Base-by-base conservation (phyloP, 2,888 invertebrate genomes). In the Lathronympha strigana region DNA sequence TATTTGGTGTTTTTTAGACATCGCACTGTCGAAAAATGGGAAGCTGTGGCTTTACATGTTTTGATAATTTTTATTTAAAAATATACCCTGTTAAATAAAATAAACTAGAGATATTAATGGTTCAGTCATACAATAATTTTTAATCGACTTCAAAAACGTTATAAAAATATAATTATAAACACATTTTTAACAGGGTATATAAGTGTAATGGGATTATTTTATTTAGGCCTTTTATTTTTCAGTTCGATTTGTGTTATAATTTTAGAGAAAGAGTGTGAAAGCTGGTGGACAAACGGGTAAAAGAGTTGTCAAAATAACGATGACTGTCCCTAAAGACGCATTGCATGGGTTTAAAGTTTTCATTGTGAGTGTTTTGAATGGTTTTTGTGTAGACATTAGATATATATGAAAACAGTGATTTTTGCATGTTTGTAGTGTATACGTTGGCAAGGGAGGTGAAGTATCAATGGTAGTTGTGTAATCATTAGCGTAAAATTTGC, bases 261-360 rank as follows among this genome's bases (percentile, higher is more conserved):
- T 66, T 61, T 66, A 66, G 66, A 66, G 49, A 47, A 21, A 31
- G 45, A 60, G 31, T 40, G 8, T 61, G 66, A 66, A 53, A 21
- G 53, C 66, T 8, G 47, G 19, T 53, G 28, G 11, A 17, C 61
- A 54, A n/a, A 53, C 36, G 38, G 66, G 66, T 66, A 66, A 66
- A 49, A 61, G 50, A 57, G 57, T 66, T 38, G 49, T 66, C 60
- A 66, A 38, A 53, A 23, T 47, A 47, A 61, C 23, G 60, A 23
- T 66, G 28, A 60, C 38, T 54, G 47, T 53, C 5, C 28, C 53
- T 47, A 36, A 43, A 51, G 47, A 47, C n/a, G 47, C 31, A 53
- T 54, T 66, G 66, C 66, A 66, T 66, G 66, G 61, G 19, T 66
- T 61, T 36, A 66, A 66, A 61, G 17, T 54, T n/a, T 31, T 54